Base-by-base conservation (phyloP, 1,140 invertebrate species). In the Parapsyche elsis region DNA sequence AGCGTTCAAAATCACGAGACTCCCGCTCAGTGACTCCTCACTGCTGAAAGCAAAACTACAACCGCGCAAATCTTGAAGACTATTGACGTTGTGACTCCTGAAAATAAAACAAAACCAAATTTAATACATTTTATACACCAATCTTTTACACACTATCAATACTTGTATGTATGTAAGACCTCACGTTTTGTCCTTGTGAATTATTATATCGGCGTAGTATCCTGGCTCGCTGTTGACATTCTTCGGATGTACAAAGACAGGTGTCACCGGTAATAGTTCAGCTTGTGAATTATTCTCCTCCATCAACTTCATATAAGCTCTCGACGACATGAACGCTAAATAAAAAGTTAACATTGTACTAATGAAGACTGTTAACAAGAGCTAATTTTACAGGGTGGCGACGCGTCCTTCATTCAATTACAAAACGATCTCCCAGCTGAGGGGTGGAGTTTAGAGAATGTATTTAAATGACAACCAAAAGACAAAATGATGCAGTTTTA, bases 131-230 rank as follows among this genome's bases (percentile, higher is more conserved):
- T 53, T 14, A 53, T 12, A 21, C 30, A 38, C 30, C 14, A 70
- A 16, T 4, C n/a, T 70, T 70, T 23, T 4, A 70, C 23, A 70
- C 14, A 70, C 23, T 24, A 70, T 76, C 77, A 14, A n/a, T n/a
- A n/a, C n/a, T n/a, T n/a, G n/a, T n/a, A n/a, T n/a, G n/a, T n/a
- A n/a, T 70, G 78, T 45, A 84, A 57, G 73, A 9, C 10, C 88
- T 87, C 88, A 92, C 91, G 87, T 90, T 83, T 91, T 89, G 84
- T 91, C 89, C 49, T 85, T 85, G 83, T 92, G 91, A 71, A 92
- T 89, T 12, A 92, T 91, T 24, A 93, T 85, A 83, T 93, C 92
- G 14, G 90, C 89, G 84, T 89, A 92, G 84, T 91, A 92, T 80
- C 91, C 91, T 7, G 90, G 87, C 81, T 87, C 87, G 79, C 88